Conservation (phyloP, 2,888 invertebrate species). For the Pandemis heparana region DNA sequence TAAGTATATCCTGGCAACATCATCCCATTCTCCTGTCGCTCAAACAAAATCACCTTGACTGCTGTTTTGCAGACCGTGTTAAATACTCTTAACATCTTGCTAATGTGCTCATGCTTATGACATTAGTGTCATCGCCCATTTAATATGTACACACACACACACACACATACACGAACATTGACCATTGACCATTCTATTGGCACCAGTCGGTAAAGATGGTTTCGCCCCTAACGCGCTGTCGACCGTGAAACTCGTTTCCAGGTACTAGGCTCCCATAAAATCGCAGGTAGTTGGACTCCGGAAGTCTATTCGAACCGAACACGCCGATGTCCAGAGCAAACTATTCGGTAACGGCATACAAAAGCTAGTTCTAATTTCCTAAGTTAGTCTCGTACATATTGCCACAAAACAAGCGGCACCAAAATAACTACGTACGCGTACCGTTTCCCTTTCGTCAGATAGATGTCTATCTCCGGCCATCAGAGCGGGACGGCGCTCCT, state of each 20-base stretch:
- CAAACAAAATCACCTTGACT: neutral
- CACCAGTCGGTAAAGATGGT: slow-evolving; percentile 11
- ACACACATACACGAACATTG: neutral
- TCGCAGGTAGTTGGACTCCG: slow-evolving; percentile 18
- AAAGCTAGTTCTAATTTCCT: slow-evolving; percentile 28
- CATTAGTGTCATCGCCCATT: slow-evolving; percentile 4
- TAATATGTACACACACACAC: neutral
- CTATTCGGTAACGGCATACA: neutral
- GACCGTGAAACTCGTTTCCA: slow-evolving; percentile 36
- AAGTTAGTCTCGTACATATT: slow-evolving; percentile 45
- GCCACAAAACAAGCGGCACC: slow-evolving; percentile 63
- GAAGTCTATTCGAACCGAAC: slow-evolving; percentile 7
- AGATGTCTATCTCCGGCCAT: slow-evolving; percentile 74
- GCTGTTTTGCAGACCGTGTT: slow-evolving; percentile 6
- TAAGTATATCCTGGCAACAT: neutral
- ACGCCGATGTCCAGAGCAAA: slow-evolving; percentile 4
- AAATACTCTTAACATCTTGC: slow-evolving; percentile 20
- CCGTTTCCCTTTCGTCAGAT: slow-evolving; percentile 76
- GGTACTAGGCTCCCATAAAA: slow-evolving; percentile 35
- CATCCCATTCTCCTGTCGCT: neutral
- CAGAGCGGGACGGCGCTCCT: slow-evolving; percentile 60
- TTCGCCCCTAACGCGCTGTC: slow-evolving; percentile 17
- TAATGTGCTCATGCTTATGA: slow-evolving; percentile 16
- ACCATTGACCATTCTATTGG: neutral
- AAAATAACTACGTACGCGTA: slow-evolving; percentile 68